Evolutionary conservation across 2,888 invertebrate species (phyloP).

Genomic region (Torymus aiolomorphi): DNA sequence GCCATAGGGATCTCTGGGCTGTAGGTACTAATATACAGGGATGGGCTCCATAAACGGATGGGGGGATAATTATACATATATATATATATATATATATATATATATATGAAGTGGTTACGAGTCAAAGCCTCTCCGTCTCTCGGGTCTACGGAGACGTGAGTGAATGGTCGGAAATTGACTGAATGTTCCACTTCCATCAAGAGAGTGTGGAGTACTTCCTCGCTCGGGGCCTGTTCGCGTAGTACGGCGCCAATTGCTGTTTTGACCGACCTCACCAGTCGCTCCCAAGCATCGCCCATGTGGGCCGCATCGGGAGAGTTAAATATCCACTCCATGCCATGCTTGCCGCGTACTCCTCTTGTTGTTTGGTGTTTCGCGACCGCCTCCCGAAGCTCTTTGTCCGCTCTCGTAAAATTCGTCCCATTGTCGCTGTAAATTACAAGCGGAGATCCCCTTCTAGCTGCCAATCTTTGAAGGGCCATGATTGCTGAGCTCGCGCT

Average conservation of each 20-base stretch:
- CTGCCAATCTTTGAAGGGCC: too few species aligned
- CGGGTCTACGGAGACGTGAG: slow-evolving; percentile 16
- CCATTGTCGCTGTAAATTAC: not conserved
- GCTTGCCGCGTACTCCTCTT: not conserved
- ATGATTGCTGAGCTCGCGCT: too few species aligned
- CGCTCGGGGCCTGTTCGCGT: not conserved
- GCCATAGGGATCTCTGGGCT: too few species aligned
- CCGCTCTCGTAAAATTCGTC: not conserved
- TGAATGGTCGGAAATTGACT: slow-evolving; percentile 30
- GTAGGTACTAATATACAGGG: too few species aligned
- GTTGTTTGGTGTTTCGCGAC: not conserved
- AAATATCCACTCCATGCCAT: not conserved
- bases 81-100: too few species aligned
- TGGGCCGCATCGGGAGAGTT: not conserved
- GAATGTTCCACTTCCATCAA: too few species aligned
- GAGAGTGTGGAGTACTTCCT: not conserved
- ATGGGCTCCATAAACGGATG: too few species aligned
- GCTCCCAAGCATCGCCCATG: too few species aligned
- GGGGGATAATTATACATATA: too few species aligned
- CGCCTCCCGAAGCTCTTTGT: not conserved
- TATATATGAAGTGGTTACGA: slow-evolving; percentile 39
- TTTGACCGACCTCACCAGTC: not conserved
- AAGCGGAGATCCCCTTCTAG: too few species aligned
- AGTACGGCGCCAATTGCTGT: not conserved
- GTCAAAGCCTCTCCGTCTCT: not conserved